Conservation (phyloP, 53 echinoderm and acorn worm genomes). For the Holothuria scabra region DNA sequence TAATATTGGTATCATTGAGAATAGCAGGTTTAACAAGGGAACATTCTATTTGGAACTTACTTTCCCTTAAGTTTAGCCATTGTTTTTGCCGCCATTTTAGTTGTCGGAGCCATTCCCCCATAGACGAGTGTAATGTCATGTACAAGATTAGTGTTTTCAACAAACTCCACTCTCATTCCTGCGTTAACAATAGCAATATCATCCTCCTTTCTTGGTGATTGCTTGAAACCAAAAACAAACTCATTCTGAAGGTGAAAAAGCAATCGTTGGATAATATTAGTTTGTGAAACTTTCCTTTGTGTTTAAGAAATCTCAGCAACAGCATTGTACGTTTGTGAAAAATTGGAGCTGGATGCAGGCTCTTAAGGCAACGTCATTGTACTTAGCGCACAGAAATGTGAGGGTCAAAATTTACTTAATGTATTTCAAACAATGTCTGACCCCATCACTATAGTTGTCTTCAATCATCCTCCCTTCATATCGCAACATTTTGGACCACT, state of each 20-base stretch:
- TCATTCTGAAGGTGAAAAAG: slow-evolving; percentile 64
- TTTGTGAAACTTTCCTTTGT: too few species aligned
- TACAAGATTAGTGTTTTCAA: slow-evolving; percentile 59
- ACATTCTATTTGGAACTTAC: slow-evolving; percentile 36
- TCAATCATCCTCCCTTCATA: too few species aligned
- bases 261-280: background rate
- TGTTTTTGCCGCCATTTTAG: slow-evolving; percentile 61
- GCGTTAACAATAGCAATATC: slow-evolving; percentile 82
- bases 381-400: too few species aligned
- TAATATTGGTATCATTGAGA: too few species aligned
- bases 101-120: slow-evolving; percentile 90
- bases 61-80: slow-evolving; percentile 60
- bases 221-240: slow-evolving; percentile 84
- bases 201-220: slow-evolving; percentile 88
- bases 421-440: too few species aligned
- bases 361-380: too few species aligned
- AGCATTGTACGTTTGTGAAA: too few species aligned
- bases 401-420: too few species aligned
- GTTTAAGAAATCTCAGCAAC: too few species aligned
- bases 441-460: too few species aligned
- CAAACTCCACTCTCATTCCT: slow-evolving; percentile 80
- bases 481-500: too few species aligned
- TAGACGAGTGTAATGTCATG: slow-evolving; percentile 69
- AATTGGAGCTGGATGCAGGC: too few species aligned
- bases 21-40: background rate